Conservation (phyloP, 2,888 invertebrate genomes). For the Periphyllus acericola region DNA sequence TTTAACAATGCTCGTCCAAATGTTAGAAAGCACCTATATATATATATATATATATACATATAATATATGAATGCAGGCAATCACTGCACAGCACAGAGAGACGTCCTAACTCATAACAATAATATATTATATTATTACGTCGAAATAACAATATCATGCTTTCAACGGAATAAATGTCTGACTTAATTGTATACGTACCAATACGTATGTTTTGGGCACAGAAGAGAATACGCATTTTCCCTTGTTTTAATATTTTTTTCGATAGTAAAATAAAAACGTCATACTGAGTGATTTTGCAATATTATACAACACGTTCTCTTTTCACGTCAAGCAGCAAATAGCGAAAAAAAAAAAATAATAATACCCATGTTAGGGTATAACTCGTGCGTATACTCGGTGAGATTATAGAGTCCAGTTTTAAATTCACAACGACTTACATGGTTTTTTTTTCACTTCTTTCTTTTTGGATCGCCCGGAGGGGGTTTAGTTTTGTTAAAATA, state of each 20-base stretch:
- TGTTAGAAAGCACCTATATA: neutral
- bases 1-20: neutral
- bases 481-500: constrained; percentile 27
- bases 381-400: neutral
- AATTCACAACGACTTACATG: constrained; percentile 19
- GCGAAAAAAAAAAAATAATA: constrained; percentile 6
- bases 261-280: neutral
- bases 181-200: neutral
- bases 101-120: neutral
- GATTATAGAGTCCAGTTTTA: constrained; percentile 19
- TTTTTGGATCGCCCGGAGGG: constrained; percentile 20
- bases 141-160: neutral
- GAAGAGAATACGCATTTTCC: neutral
- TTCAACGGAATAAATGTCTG: neutral
- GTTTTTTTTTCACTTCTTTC: constrained; percentile 12
- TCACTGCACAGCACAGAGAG: neutral
- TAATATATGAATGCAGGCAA: neutral
- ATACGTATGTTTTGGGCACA: neutral
- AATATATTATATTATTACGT: neutral
- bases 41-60: too few relatives aligned
- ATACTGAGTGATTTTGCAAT: neutral
- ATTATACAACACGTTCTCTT: neutral
- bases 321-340: neutral
- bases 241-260: constrained; percentile 16
- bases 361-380: neutral